Base-by-base conservation (phyloP, 2,888 invertebrate species). In the Drosophila neotestacea region DNA sequence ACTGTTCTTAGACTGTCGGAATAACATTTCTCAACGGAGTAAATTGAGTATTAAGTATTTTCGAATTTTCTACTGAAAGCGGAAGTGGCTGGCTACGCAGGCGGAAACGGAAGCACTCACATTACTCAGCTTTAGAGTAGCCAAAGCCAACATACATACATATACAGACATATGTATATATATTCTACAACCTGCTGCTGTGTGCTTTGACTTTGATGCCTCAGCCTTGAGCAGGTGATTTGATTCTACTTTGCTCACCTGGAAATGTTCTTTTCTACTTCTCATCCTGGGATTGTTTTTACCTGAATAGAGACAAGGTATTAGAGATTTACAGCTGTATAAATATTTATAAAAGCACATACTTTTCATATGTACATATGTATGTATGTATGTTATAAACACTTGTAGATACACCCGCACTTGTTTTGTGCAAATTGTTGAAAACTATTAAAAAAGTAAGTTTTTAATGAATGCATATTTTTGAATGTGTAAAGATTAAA, bases 1-100 rank as follows among this genome's bases (percentile, higher is more conserved):
- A 27, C 11, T 52, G 44, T 61, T 47, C 22, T 36, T 2, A 70
- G 30, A 60, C 66, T 66, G 75, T 63, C 55, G 62, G 66, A 70
- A 73, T 67, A 77, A 65, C 73, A 83, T 83, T 79, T 69, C 54
- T 47, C 44, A 71, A 44, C 48, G 54, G 63, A 68, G 69, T 77
- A 86, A 86, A 86, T 85, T 84, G 84, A 75, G 84, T 79, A 86
- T 84, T 84, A 85, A 86, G 87, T 79, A 84, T 85, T 85, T 83
- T 70, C 77, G 69, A 80, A 73, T 73, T 77, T 77, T 79, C 50
- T 54, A 51, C 54, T 54, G 51, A 66, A 68, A 70, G 54, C 76
- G 87, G 84, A 86, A 74, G 87, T 86, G 81, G 76, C 70, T 76
- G 66, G 66, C 73, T 69, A 70, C 44, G 46, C 69, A 73, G 54